Evolutionary conservation across 2,113 vertebrate species (phyloP).

Genomic region (Mixornis gularis): DNA sequence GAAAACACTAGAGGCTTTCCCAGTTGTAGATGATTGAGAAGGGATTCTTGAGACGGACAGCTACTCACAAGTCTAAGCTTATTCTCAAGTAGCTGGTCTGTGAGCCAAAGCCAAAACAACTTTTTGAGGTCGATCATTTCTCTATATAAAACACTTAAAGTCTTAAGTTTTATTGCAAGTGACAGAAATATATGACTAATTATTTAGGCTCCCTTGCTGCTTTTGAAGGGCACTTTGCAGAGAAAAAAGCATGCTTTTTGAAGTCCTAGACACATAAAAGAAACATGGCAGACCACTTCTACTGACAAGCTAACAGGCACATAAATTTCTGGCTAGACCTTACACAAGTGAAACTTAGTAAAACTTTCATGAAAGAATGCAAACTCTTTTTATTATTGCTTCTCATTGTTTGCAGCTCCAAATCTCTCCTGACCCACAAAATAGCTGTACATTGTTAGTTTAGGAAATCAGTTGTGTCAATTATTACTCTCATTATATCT

Average conservation of each 20-base stretch:
- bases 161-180: slow-evolving; percentile 18
- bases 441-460: neutral
- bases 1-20: neutral
- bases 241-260: neutral
- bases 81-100: neutral
- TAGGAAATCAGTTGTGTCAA: neutral
- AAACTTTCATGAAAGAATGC: neutral
- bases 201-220: slow-evolving; percentile 34
- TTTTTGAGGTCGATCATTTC: slow-evolving; percentile 6
- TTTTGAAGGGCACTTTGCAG: slow-evolving; percentile 17
- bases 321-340: neutral
- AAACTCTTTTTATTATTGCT: neutral
- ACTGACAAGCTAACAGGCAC: slow-evolving; percentile 13
- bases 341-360: neutral
- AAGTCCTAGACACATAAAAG: neutral
- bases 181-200: slow-evolving; percentile 42
- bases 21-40: neutral
- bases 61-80: neutral
- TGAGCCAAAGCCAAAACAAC: neutral
- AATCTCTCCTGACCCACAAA: slow-evolving; percentile 9
- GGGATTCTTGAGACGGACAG: neutral
- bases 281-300: neutral
- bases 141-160: slow-evolving; percentile 10
- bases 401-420: neutral
- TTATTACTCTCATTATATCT: neutral